Percentiles rank a stretch among this genome's conserved stretches.
phyloP scores from a whole-genome alignment of 2,113 vertebrate species.

The Podarcis raffonei region DNA sequence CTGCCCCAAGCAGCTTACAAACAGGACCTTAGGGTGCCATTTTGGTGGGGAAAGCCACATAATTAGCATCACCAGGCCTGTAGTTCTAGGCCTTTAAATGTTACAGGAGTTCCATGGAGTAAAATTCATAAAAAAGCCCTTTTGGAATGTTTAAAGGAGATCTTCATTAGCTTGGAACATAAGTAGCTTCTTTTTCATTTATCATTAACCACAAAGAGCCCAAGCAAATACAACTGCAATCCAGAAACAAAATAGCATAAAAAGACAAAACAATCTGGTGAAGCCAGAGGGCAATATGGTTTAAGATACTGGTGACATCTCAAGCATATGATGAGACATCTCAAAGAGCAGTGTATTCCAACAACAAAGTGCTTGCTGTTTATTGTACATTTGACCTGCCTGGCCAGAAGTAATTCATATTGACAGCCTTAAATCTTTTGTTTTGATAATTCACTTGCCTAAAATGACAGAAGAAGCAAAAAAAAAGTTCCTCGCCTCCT shows the following conservation, averaged over 20 bases:
- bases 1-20: too few species aligned
- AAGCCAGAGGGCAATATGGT: slow-evolving; percentile 39
- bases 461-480: slow-evolving; percentile 58
- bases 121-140: too few species aligned
- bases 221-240: slow-evolving; percentile 33
- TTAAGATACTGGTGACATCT: slow-evolving; percentile 42
- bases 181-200: too few species aligned
- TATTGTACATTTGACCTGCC: slow-evolving; percentile 45
- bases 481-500: slow-evolving; percentile 66
- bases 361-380: slow-evolving; percentile 70
- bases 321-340: slow-evolving; percentile 48
- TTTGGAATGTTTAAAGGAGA: too few species aligned
- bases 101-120: too few species aligned
- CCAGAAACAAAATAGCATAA: slow-evolving; percentile 38
- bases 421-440: slow-evolving; percentile 69
- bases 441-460: slow-evolving; percentile 75
- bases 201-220: background rate
- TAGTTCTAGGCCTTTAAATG: too few species aligned
- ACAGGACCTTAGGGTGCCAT: too few species aligned
- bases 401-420: slow-evolving; percentile 59
- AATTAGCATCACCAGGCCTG: too few species aligned
- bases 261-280: slow-evolving; percentile 38
- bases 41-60: too few species aligned
- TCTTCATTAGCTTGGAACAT: too few species aligned
- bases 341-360: slow-evolving; percentile 44